Conservation (phyloP, 2,797 vertebrate species). For the Ciconia nigra region DNA sequence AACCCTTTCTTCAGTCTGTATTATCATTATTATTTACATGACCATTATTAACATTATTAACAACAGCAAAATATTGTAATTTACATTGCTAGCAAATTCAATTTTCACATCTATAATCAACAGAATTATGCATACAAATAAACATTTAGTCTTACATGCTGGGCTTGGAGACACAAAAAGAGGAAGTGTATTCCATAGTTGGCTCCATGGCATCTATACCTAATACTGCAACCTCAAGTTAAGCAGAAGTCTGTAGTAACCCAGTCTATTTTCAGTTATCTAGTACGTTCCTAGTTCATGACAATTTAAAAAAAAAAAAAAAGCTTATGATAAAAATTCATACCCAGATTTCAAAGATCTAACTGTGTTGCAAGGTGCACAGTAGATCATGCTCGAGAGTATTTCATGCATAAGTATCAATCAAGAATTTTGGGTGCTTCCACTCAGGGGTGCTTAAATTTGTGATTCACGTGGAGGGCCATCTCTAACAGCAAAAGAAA, state of each 20-base stretch:
- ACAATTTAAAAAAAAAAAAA: not conserved
- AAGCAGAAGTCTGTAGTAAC: not conserved
- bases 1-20: not conserved
- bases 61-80: not conserved
- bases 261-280: not conserved
- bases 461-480: not conserved
- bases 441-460: not conserved
- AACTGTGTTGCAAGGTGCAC: not conserved
- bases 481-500: not conserved
- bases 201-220: not conserved
- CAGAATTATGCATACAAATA: not conserved
- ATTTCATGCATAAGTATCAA: not conserved
- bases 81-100: not conserved
- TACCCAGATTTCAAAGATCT: not conserved
- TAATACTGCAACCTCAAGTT: not conserved
- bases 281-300: not conserved
- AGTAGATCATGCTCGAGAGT: not conserved
- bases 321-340: not conserved
- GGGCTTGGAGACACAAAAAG: not conserved
- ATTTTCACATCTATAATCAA: not conserved
- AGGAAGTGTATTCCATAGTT: not conserved
- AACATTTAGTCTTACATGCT: not conserved
- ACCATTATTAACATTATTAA: not conserved
- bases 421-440: not conserved
- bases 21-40: not conserved